Evolutionary conservation across 1,140 invertebrate genomes (phyloP), one percentile per base, ranked within the genome.

Genomic region (Harpegnathos saltator): DNA sequence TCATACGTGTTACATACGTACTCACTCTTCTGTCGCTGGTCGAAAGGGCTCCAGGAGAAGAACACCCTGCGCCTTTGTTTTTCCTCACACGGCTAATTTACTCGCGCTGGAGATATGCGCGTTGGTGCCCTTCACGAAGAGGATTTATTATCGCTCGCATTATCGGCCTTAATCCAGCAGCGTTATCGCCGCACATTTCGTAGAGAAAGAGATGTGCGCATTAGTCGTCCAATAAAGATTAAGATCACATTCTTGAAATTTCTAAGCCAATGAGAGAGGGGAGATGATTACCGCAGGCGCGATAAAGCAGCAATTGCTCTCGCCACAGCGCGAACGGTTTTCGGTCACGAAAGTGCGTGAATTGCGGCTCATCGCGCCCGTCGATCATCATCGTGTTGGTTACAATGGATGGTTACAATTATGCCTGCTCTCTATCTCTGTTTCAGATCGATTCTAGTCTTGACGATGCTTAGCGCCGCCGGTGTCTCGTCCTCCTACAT

Each of bases 381-480:
- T 80, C 38, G 73, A 80, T 83, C 73, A 80, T 83, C 73, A 66
- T 83, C 54, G 19, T 61, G 33, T 63, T 77, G 44, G 29, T n/a
- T 9, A 74, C 58, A 50, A 75, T 77, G 11, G 52, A 69, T 87
- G 66, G 61, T n/a, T n/a, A n/a, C n/a, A 87, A 87, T 87, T 84
- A 87, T 69, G 63, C 71, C 29, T 77, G 50, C 15, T n/a, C 33
- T 63, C 9, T 83, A 84, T 90, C 85, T 91, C 38, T 92, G 86
- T 93, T 93, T 48, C 90, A 93, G 92, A 91, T 91, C 89, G 85
- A 90, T 92, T 73, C 78, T 91, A 82, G 73, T 87, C 62, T 83
- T 93, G 73, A 89, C 84, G 61, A 81, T 89, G 62, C 86, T 93
- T 75, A 92, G 87, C 54, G 87, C 86, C 61, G 87, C 83, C 58